Evolutionary conservation across 2,113 vertebrate genomes (phyloP), one percentile per base, ranked within the genome.

Genomic region (Phrynosoma platyrhinos): DNA sequence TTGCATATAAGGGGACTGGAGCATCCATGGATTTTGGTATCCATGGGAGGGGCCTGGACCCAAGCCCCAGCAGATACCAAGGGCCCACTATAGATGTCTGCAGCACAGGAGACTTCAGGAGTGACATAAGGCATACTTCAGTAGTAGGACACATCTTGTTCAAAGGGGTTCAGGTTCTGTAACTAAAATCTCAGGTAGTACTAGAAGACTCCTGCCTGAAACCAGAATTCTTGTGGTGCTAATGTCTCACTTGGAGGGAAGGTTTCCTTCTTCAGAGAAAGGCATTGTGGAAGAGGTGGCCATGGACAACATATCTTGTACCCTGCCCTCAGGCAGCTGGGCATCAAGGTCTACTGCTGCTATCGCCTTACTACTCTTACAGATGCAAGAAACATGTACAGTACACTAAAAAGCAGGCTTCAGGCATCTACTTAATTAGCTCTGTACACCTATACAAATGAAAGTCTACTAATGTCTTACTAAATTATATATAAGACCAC

Each of bases 41-140:
- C 47, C 47, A 47, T 47, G 47, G 47, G 47, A 36, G 47, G 7
- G 7, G 5, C 47, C 47, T 47, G 47, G 47, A 47, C 5, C 47
- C 47, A 47, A 47, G 47, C 5, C 47, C 7, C 47, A 47, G 3
- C 5, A 47, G 47, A 47, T 47, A 47, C 47, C 47, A 47, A 47
- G 47, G 47, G 7, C 47, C 47, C 47, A 47, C 7, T 47, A 7
- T 47, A 47, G 47, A 47, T 47, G 47, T 52, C 25, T 42, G 77
- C 13, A 82, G 5, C 36, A 71, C 20, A 12, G 83, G 81, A 83
- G 13, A 32, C 27, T 85, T 75, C 66, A 90, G 58, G 79, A 92
- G 0, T 0, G 27, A 27, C 25, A 86, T 58, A 66, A 75, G 40
- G 12, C n/a, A n/a, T n/a, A 72, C 14, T 5, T n/a, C 69, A 16